phyloP scores from a whole-genome alignment of 2,888 invertebrate genomes.

The Phlogophora meticulosa region DNA sequence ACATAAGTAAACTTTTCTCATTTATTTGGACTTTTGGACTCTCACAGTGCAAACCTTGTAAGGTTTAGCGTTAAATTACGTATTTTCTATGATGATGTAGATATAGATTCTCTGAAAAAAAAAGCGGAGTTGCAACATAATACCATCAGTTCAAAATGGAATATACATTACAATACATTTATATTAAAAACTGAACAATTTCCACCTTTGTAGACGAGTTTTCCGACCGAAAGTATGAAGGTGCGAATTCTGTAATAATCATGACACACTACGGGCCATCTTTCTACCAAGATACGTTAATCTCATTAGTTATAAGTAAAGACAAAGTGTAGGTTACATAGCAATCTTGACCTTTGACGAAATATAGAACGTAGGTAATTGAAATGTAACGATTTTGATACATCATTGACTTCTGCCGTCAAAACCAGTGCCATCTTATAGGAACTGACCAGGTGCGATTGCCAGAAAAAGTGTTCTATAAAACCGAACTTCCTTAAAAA shows the following conservation, averaged over 20 bases:
- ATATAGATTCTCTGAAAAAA: no score
- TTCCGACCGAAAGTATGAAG: constrained; percentile 12
- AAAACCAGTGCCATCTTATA: constrained; percentile 5
- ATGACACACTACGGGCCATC: constrained; percentile 50
- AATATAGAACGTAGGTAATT: background rate
- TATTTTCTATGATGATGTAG: background rate
- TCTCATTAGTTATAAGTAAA: constrained; percentile 64
- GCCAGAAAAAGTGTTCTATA: background rate
- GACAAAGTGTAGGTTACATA: constrained; percentile 31
- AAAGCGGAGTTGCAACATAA: background rate
- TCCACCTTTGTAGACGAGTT: background rate
- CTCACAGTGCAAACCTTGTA: background rate
- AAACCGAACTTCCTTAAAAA: background rate
- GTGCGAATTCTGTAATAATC: constrained; percentile 56
- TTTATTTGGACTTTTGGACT: background rate
- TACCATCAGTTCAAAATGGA: background rate
- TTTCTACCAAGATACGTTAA: constrained; percentile 61
- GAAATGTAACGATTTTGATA: constrained; percentile 31
- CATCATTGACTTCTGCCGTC: constrained; percentile 16
- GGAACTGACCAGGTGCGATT: background rate
- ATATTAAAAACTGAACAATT: background rate
- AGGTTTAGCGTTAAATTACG: background rate
- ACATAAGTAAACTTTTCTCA: no score
- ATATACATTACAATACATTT: background rate
- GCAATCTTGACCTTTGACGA: background rate